phyloP scores from a whole-genome alignment of 2,888 invertebrate genomes.

The Zygothrica quintamaculata region DNA sequence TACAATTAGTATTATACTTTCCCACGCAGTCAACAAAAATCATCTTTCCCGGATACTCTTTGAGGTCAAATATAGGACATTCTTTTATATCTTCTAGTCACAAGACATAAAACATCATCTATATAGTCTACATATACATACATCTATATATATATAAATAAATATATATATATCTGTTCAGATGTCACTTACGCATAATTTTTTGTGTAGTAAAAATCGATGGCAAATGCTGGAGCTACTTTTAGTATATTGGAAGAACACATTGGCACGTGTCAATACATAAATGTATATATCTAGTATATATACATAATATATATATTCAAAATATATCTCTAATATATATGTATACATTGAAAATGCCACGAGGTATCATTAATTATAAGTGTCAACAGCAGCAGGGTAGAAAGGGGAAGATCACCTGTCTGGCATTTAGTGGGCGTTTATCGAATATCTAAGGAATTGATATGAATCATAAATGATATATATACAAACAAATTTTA shows the following conservation, averaged over 20 bases:
- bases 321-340: constrained; percentile 14
- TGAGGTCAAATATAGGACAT: constrained; percentile 77
- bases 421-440: constrained; percentile 38
- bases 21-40: constrained; percentile 52
- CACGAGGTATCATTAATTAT: constrained; percentile 55
- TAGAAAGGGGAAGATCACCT: constrained; percentile 23
- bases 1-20: constrained; percentile 72
- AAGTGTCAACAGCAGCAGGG: constrained; percentile 20
- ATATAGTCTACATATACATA: constrained; percentile 16
- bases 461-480: constrained; percentile 1
- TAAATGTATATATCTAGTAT: constrained; percentile 17
- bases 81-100: constrained; percentile 26
- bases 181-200: constrained; percentile 17
- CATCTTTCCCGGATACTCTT: constrained; percentile 54
- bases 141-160: constrained; percentile 11
- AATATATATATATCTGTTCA: constrained; percentile 28
- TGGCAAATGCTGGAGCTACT: constrained; percentile 24
- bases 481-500: no score
- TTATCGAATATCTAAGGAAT: constrained; percentile 21
- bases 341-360: constrained; percentile 4
- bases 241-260: constrained; percentile 32
- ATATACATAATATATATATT: constrained; percentile 6
- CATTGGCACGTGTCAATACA: constrained; percentile 45
- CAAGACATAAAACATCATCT: constrained; percentile 6
- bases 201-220: constrained; percentile 26